A percentile compares a stretch with the other conserved stretches of the same genome.
These are phyloP conservation scores for Drosophila hamatofila DNA, from an alignment of 2,888 invertebrate genomes.

Conservation along the genomic window DNA sequence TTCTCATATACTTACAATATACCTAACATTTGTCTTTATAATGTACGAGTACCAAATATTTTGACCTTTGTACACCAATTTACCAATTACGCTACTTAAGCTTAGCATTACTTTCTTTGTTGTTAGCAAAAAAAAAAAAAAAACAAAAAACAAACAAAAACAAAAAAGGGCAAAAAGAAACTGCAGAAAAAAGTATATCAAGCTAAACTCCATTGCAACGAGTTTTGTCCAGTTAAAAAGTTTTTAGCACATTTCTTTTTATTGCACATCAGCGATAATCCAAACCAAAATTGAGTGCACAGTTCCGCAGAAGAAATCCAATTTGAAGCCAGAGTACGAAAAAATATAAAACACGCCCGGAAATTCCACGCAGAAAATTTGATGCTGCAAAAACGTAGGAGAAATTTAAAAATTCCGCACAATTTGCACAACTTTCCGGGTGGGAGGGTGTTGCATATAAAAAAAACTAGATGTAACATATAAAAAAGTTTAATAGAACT, in stretches of 20 bases:
- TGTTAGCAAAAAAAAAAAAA: neutral
- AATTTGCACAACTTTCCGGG: conserved; percentile 64
- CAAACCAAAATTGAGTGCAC: conserved; percentile 71
- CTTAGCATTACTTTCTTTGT: neutral
- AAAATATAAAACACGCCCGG: conserved; percentile 17
- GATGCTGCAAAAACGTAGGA: conserved; percentile 37
- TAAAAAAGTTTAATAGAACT: conserved; percentile 58
- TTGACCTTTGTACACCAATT: too few relatives aligned
- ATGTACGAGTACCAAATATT: too few relatives aligned
- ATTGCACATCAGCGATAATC: conserved; percentile 77
- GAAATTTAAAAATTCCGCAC: conserved; percentile 61
- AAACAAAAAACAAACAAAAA: too few relatives aligned
- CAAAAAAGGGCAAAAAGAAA: neutral
- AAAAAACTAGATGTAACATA: conserved; percentile 29
- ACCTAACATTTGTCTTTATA: too few relatives aligned
- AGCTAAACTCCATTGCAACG: conserved; percentile 24
- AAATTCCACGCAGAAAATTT: conserved; percentile 29
- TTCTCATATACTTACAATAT: too few relatives aligned
- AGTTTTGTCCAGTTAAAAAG: conserved; percentile 58
- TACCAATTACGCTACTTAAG: neutral
- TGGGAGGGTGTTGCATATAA: neutral
- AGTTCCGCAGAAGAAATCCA: conserved; percentile 52
- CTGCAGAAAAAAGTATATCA: conserved; percentile 15
- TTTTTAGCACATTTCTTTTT: conserved; percentile 60
- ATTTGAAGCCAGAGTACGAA: conserved; percentile 36